phyloP scores from a whole-genome alignment of 2,888 invertebrate genomes.

The Brachypterus glaber region DNA sequence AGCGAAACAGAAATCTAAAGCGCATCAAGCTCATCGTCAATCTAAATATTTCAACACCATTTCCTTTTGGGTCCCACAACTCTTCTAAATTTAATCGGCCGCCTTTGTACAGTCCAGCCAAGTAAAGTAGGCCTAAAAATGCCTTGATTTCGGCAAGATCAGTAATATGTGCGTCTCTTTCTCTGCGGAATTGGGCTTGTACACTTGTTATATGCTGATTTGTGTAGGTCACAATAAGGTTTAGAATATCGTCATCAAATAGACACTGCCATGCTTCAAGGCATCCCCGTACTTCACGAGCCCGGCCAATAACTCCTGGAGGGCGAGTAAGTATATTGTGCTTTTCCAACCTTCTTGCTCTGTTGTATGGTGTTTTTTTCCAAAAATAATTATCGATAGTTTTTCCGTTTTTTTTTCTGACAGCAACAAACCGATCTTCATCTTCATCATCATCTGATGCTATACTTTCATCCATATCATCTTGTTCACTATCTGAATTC shows the following conservation, averaged over 20 bases:
- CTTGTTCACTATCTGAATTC: slow-evolving; percentile 4
- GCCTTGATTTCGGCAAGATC: slow-evolving; percentile 25
- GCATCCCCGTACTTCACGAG: not conserved
- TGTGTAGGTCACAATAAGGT: slow-evolving; percentile 22
- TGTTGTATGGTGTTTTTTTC: slow-evolving; percentile 4
- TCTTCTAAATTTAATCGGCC: slow-evolving; percentile 21
- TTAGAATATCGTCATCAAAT: slow-evolving; percentile 20
- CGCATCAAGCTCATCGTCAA: slow-evolving; percentile 22
- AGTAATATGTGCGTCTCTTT: slow-evolving; percentile 20
- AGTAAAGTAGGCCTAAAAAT: slow-evolving; percentile 28
- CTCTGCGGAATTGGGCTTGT: slow-evolving; percentile 17
- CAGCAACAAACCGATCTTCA: slow-evolving; percentile 1
- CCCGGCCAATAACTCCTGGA: slow-evolving; percentile 6
- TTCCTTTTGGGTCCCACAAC: slow-evolving; percentile 25
- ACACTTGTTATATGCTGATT: slow-evolving; percentile 21
- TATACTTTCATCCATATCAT: not conserved
- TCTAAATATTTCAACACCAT: slow-evolving; percentile 25
- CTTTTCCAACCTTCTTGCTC: slow-evolving; percentile 3
- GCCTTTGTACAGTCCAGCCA: slow-evolving; percentile 24
- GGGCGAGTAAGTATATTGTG: slow-evolving; percentile 2
- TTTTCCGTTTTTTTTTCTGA: slow-evolving; percentile 4
- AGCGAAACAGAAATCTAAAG: slow-evolving; percentile 23
- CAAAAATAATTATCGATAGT: not conserved
- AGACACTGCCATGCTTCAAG: slow-evolving; percentile 18
- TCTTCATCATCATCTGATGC: slow-evolving; percentile 4